Conservation (phyloP, 2,888 invertebrate genomes). For the Drosophila maculinotata region DNA sequence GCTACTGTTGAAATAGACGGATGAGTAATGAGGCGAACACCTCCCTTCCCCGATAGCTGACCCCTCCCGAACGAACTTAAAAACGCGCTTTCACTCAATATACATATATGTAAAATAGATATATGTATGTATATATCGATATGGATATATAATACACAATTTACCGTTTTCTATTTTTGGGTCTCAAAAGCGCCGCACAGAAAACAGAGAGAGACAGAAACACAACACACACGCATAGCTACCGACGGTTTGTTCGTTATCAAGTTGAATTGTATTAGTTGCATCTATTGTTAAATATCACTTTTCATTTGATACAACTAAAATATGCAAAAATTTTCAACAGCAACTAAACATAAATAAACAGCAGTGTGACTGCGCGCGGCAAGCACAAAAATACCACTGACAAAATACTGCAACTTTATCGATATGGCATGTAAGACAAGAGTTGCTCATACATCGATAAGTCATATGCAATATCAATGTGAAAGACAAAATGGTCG, state of each 20-base stretch:
- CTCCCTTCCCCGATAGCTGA: slow-evolving; percentile 3
- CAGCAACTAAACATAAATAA: slow-evolving; percentile 63
- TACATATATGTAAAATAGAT: slow-evolving; percentile 37
- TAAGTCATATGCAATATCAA: no score
- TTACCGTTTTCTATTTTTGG: slow-evolving; percentile 60
- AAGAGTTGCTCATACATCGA: not conserved
- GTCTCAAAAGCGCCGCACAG: slow-evolving; percentile 35
- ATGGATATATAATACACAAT: slow-evolving; percentile 20
- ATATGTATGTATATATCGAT: slow-evolving; percentile 11
- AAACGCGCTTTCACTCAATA: slow-evolving; percentile 62
- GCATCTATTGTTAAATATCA: slow-evolving; percentile 21
- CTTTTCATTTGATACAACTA: slow-evolving; percentile 33
- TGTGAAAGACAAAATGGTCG: no score
- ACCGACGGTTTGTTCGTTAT: not conserved
- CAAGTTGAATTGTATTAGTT: not conserved
- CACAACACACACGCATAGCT: slow-evolving; percentile 15
- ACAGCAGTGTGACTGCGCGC: slow-evolving; percentile 54
- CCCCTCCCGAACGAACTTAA: slow-evolving; percentile 32
- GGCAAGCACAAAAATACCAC: slow-evolving; percentile 16
- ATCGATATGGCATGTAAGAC: not conserved
- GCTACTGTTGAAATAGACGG: slow-evolving; percentile 62
- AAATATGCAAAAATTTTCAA: slow-evolving; percentile 48
- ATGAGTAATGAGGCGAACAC: slow-evolving; percentile 63
- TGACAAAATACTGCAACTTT: slow-evolving; percentile 9
- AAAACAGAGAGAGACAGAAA: slow-evolving; percentile 16